Evolutionary conservation across 2,888 invertebrate species (phyloP), one percentile per base, ranked within the genome.

Genomic region (Seladonia tumulorum): DNA sequence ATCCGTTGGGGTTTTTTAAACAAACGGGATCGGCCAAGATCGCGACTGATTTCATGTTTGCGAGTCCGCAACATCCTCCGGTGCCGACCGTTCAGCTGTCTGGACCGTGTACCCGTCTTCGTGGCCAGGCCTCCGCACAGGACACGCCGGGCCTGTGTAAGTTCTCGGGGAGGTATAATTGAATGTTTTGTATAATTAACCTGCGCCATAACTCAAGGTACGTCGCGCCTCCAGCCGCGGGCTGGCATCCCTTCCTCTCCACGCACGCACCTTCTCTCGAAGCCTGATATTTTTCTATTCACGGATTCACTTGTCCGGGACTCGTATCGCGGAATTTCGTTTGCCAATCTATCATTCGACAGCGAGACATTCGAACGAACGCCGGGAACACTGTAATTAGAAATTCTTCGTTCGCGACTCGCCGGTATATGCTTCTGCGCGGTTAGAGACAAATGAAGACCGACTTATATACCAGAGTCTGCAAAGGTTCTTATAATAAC

Each of bases 101-200:
- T 74, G 74, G 53, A n/a, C 29, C 53, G 53, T 66, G 73, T 25
- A 60, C 63, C 79, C 57, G 87, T 88, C 76, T 76, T 77, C 87
- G 78, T 79, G 85, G 77, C 57, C 73, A 72, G 76, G 66, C 60
- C 49, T 39, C 63, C 87, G 79, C 79, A 75, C 78, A 73, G 74
- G 57, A n/a, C 42, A 68, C 53, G 10, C 39, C 39, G 71, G 18
- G n/a, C 18, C 10, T 76, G 90, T 90, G 89, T 89, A 89, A 78
- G 90, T 89, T 78, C 86, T 47, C 89, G 90, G 93, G 92, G 92
- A 93, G 93, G 93, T 94, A 94, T 95, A 95, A 95, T 95, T 95
- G 95, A 95, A 94, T 95, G 95, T 95, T 95, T 95, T 95, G 95
- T 95, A 95, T 95, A 95, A 95, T 95, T 95, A 95, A 95, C 94